Evolutionary conservation across 2,888 invertebrate species (phyloP).

Genomic region (Drosophila multiciliata): DNA sequence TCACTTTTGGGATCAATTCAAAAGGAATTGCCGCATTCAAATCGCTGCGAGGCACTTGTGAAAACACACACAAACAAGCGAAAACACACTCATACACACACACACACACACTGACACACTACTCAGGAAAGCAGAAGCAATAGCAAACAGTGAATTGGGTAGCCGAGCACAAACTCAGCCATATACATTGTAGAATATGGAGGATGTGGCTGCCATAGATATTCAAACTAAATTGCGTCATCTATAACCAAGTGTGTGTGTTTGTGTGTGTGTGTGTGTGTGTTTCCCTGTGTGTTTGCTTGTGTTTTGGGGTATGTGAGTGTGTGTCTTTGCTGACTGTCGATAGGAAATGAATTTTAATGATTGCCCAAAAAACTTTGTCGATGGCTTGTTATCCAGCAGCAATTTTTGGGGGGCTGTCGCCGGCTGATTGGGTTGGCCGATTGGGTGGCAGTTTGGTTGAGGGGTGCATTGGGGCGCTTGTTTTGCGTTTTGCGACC

Average conservation of each 20-base stretch:
- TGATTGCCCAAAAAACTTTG: conserved; percentile 69
- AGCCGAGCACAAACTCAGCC: conserved; percentile 16
- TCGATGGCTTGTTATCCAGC: conserved; percentile 49
- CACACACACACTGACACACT: conserved; percentile 3
- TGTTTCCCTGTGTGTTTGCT: conserved; percentile 30
- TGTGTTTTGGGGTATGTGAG: conserved; percentile 18
- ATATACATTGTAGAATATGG: conserved; percentile 5
- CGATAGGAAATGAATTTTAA: conserved; percentile 79
- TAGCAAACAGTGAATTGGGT: conserved; percentile 11
- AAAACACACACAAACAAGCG: conserved; percentile 17
- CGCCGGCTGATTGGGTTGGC: background rate
- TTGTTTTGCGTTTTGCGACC: conserved; percentile 54
- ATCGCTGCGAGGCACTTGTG: conserved; percentile 76
- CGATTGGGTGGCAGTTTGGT: background rate
- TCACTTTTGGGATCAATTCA: conserved; percentile 80
- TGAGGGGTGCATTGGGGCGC: conserved; percentile 17
- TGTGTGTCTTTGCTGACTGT: conserved; percentile 61
- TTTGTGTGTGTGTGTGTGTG: conserved; percentile 21
- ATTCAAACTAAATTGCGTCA: conserved; percentile 79
- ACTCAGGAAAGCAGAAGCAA: background rate
- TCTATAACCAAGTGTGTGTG: conserved; percentile 59
- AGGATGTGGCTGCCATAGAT: conserved; percentile 59
- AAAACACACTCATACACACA: conserved; percentile 5
- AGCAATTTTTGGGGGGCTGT: conserved; percentile 9
- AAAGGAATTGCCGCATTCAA: conserved; percentile 80